These are phyloP conservation scores for Fabriciana adippe DNA, from an alignment of 2,888 invertebrate species.

Conservation along the genomic window DNA sequence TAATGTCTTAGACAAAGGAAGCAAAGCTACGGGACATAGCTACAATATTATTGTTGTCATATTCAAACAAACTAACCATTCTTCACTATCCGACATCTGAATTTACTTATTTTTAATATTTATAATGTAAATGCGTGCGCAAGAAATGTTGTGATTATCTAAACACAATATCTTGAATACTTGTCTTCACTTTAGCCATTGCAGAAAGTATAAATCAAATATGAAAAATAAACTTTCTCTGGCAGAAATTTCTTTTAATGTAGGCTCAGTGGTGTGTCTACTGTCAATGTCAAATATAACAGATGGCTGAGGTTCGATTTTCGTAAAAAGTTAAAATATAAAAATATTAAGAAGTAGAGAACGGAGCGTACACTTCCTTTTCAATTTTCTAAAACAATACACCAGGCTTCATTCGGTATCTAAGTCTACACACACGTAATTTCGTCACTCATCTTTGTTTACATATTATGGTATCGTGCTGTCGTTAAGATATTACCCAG, in stretches of 20 bases:
- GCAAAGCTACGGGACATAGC: slow-evolving; percentile 3
- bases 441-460: too few relatives aligned
- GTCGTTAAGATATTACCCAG: too few relatives aligned
- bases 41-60: slow-evolving; percentile 39
- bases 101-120: slow-evolving; percentile 23
- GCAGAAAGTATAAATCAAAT: slow-evolving; percentile 1
- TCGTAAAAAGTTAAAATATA: too few relatives aligned
- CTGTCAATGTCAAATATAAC: too few relatives aligned
- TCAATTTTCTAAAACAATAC: too few relatives aligned
- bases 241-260: not conserved
- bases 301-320: too few relatives aligned
- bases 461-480: too few relatives aligned
- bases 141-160: slow-evolving; percentile 8
- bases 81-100: slow-evolving; percentile 21
- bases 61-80: slow-evolving; percentile 32
- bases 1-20: slow-evolving; percentile 1
- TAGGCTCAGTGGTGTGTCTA: not conserved
- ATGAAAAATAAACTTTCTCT: not conserved
- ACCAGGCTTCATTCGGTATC: too few relatives aligned
- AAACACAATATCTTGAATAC: slow-evolving; percentile 2
- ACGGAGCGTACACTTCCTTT: too few relatives aligned
- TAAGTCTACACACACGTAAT: too few relatives aligned
- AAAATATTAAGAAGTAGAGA: too few relatives aligned
- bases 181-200: slow-evolving; percentile 7
- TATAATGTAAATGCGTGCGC: slow-evolving; percentile 2